Evolutionary conservation across 2,113 vertebrate species (phyloP), one percentile per base, ranked within the genome.

Genomic region (Melanerpes formicivorus): DNA sequence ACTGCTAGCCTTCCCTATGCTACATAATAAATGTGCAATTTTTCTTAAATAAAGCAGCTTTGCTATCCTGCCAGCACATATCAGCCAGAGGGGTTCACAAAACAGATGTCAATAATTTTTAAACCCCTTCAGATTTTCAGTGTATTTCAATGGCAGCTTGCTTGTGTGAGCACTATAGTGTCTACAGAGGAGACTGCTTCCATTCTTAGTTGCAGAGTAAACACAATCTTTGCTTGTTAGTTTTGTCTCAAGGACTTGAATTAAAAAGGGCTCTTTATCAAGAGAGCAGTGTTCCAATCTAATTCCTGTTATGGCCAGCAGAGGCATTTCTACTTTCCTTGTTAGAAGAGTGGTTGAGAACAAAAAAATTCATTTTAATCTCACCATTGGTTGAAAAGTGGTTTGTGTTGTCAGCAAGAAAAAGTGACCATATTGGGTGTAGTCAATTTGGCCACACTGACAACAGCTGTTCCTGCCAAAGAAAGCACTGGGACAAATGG

Each of bases 401-500:
- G 46, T 60, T 69, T 56, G 70, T 85, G 65, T 87, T 85, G 78
- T n/a, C 62, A 50, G 81, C 52, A 64, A 69, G 66, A 52, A 67
- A 64, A 84, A 77, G 84, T 32, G 67, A 82, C 88, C 67, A 23
- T 87, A 73, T 32, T 90, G 79, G 62, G 72, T 75, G 88, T 40
- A 92, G 77, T 69, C 44, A 30, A 19, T 83, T 60, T 87, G 82
- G 65, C 73, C 87, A 85, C 44, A 14, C 8, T 54, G 73, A 78
- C 84, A 93, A 87, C 89, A 94, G 87, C 79, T 94, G 96, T 34
- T 84, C 3, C 3, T 94, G 81, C 79, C 91, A 50, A 96, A 93
- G 94, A 91, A 94, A 93, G 78, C 84, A 26, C 40, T 18, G 26
- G 91, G 48, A 95, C 94, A 91, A 93, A 62, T 17, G 69, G 69